Evolutionary conservation across 2,888 invertebrate species (phyloP), one percentile per base, ranked within the genome.

Genomic region (Microplitis deprimator): DNA sequence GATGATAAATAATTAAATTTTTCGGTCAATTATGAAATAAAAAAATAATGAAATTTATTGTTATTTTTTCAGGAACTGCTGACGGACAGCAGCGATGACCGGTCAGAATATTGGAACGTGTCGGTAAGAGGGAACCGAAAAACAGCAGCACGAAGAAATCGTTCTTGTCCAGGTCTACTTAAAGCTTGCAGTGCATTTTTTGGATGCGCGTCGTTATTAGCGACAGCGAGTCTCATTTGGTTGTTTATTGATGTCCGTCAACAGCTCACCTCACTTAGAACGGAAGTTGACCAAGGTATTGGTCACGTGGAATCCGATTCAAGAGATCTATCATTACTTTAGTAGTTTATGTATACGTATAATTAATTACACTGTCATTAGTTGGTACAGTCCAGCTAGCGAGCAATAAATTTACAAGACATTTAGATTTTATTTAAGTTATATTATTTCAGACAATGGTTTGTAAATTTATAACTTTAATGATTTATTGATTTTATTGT

Each of bases 181-280:
- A 91, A 93, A 74, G 92, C 93, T 39, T 93, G 93, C 81, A 92
- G 93, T 62, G 92, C 92, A 62, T 90, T 93, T 68, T 91, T 93
- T 16, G 91, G 93, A 75, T 93, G 93, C 84, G 92, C 93, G 39
- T 93, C 93, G 84, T 91, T 93, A 70, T 91, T 93, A 41, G 93
- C 93, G 13, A 93, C 93, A 7, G 92, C 93, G 60, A 93, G 93
- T 50, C 92, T 94, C 78, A 91, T 94, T 79, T 94, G 94, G 93
- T 91, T 94, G 73, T 93, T 94, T 89, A 92, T 93, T 76, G 94
- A 94, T 85, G 93, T 94, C 73, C 91, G 93, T 84, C 91, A 93
- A 83, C 94, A 94, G 87, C 92, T 93, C 78, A 92, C 92, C 62
- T 92, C 92, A 61, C 91, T 94, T 38, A 91, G 93, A 81, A 91